Percentiles rank a stretch among this genome's conserved stretches.
Conservation (phyloP, 2,888 invertebrate genomes). For the Xanthostigma xanthostigma region DNA sequence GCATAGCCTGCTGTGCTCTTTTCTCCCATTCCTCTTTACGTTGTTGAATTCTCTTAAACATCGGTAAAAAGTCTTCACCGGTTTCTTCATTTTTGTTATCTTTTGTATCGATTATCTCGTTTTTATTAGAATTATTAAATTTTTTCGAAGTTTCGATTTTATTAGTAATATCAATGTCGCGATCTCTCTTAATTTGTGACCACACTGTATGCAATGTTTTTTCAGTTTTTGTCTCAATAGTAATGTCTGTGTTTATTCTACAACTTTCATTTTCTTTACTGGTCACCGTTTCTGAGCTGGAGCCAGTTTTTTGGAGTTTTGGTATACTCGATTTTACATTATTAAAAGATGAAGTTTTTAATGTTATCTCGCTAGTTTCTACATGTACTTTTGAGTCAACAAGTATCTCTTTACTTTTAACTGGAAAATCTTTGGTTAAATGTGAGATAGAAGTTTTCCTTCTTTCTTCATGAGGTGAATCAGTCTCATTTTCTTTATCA, state of each 20-base stretch:
- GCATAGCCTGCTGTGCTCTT: constrained; percentile 52
- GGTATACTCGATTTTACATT: neutral
- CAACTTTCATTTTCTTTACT: constrained; percentile 5
- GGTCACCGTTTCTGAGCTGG: neutral
- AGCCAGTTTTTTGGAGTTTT: neutral
- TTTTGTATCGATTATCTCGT: constrained; percentile 9
- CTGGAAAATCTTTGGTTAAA: constrained; percentile 13
- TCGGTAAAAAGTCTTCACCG: constrained; percentile 26
- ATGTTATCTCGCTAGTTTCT: constrained; percentile 8
- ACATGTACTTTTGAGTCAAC: constrained; percentile 10
- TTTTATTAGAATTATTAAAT: constrained; percentile 4
- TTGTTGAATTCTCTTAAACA: constrained; percentile 58
- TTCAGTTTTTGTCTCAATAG: constrained; percentile 10
- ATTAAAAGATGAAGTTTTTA: constrained; percentile 3
- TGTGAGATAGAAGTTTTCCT: constrained; percentile 21
- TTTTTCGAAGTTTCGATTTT: constrained; percentile 4
- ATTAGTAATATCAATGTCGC: constrained; percentile 8
- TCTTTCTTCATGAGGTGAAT: constrained; percentile 35
- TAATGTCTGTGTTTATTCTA: constrained; percentile 4
- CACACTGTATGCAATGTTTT: constrained; percentile 10
- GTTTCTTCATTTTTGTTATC: constrained; percentile 12
- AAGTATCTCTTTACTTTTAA: constrained; percentile 7
- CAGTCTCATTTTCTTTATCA: constrained; percentile 53
- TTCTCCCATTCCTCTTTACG: constrained; percentile 66
- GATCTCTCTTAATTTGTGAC: constrained; percentile 10